These are phyloP conservation scores for Ispidina lecontei DNA, from an alignment of 2,797 vertebrate species.

Conservation along the genomic window DNA sequence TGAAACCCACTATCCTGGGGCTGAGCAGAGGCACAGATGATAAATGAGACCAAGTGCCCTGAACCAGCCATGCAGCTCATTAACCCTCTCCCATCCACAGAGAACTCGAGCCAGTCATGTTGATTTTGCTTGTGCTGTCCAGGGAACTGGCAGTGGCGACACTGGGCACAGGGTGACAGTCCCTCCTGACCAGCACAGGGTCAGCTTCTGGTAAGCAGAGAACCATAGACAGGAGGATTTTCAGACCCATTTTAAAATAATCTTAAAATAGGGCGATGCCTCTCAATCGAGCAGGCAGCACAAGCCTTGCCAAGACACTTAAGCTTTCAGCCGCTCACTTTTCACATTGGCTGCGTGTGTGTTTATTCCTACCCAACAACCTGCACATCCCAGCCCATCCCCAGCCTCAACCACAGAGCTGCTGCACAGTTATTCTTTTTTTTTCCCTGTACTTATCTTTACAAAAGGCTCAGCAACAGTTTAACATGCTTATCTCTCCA, in stretches of 20 bases:
- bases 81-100: neutral
- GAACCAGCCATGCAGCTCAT: neutral
- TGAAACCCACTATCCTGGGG: neutral
- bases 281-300: neutral
- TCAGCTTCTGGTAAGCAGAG: neutral
- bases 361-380: neutral
- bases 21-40: neutral
- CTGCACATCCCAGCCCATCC: neutral
- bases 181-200: fast-evolving
- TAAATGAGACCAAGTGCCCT: neutral
- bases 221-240: neutral
- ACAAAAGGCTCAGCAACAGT: neutral
- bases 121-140: fast-evolving
- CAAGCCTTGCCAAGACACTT: neutral
- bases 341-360: fast-evolving
- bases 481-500: neutral
- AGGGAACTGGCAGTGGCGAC: neutral
- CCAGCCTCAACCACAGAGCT: neutral
- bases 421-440: neutral
- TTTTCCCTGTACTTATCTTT: neutral
- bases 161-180: fast-evolving
- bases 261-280: neutral
- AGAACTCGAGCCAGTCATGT: neutral
- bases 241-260: neutral
- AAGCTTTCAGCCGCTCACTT: neutral